Evolutionary conservation across 2,113 vertebrate species (phyloP).

Genomic region (Cichladusa arquata): DNA sequence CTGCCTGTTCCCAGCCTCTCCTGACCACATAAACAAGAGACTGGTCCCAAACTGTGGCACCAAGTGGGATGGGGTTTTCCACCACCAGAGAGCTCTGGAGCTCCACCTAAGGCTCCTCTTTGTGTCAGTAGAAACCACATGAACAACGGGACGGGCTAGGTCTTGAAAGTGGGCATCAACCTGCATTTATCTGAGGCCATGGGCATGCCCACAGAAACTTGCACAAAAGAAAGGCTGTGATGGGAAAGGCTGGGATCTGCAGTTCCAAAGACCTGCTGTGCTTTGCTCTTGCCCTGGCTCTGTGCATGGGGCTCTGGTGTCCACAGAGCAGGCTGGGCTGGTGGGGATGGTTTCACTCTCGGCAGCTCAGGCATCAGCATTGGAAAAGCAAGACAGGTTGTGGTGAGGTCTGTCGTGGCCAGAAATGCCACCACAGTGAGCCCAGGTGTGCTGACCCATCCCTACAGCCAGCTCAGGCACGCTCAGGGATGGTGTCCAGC

Average conservation of each 20-base stretch:
- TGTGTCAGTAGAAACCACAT: background rate
- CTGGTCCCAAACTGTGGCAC: background rate
- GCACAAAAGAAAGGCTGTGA: background rate
- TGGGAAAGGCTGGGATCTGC: background rate
- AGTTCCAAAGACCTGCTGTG: background rate
- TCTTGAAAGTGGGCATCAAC: background rate
- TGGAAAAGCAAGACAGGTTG: background rate
- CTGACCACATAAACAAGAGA: background rate
- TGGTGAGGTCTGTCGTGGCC: background rate
- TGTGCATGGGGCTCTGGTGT: background rate
- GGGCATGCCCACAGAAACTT: constrained; percentile 1
- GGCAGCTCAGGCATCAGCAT: background rate
- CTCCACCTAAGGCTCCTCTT: background rate
- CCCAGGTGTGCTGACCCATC: rapidly evolving
- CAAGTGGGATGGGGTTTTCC: constrained; percentile 5
- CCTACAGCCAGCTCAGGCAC: background rate
- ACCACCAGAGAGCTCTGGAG: constrained; percentile 21
- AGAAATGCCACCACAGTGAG: background rate
- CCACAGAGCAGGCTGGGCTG: background rate
- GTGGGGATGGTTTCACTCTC: background rate
- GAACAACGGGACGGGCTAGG: rapidly evolving
- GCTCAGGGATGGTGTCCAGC: background rate
- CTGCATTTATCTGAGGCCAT: background rate
- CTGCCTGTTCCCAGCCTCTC: background rate
- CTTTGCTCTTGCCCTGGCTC: background rate